These are phyloP conservation scores for Malurus alboscapulatus DNA, from an alignment of 2,113 vertebrate species.

Conservation along the genomic window DNA sequence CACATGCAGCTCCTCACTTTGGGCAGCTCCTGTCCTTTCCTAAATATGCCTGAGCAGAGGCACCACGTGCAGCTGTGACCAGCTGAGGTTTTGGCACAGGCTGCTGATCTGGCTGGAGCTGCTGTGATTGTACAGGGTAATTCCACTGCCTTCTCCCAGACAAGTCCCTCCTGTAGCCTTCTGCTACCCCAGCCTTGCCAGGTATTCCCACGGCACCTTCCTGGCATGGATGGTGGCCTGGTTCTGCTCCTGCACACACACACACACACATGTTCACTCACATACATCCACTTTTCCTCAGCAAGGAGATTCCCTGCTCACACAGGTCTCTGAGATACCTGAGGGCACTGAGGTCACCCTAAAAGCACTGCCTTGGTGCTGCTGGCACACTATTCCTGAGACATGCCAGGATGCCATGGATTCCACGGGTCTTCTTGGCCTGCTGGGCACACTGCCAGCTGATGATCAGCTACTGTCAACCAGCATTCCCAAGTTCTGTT, in stretches of 20 bases:
- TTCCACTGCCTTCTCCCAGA: not conserved
- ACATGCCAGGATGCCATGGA: not conserved
- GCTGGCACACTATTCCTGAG: not conserved
- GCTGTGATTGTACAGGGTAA: not conserved
- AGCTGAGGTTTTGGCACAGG: not conserved
- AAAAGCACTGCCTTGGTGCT: not conserved
- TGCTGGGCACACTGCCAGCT: not conserved
- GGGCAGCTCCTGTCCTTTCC: not conserved
- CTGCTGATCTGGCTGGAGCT: not conserved
- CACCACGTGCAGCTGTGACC: not conserved
- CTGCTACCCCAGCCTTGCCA: not conserved
- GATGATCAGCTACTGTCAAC: not conserved
- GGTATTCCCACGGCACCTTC: not conserved
- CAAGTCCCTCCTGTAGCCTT: not conserved
- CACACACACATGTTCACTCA: no score
- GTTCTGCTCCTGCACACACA: not conserved
- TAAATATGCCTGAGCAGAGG: not conserved
- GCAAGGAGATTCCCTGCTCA: not conserved
- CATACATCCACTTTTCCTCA: not conserved
- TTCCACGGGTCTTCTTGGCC: not conserved
- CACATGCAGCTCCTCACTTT: not conserved
- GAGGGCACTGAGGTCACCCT: not conserved
- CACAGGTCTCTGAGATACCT: not conserved
- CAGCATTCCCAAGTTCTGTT: not conserved
- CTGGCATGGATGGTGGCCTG: not conserved